Percentiles rank a stretch among this genome's conserved stretches.
phyloP scores from a whole-genome alignment of 2,888 invertebrate genomes.

The Lasioglossum vierecki region DNA sequence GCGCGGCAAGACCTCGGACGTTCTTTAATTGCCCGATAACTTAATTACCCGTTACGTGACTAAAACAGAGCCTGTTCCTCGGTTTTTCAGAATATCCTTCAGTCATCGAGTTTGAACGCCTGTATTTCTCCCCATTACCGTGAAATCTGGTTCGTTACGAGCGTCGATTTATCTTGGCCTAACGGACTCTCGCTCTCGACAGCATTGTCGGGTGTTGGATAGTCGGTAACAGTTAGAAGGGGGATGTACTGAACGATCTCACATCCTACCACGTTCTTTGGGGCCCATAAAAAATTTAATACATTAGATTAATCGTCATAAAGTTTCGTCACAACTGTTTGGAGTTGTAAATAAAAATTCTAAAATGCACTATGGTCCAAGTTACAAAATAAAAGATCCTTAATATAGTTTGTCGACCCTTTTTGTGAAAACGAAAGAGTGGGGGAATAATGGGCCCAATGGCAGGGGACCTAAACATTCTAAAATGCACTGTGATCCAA shows the following conservation, averaged over 20 bases:
- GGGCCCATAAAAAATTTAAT: background rate
- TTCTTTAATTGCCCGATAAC: background rate
- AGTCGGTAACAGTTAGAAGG: no score
- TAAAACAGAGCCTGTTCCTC: background rate
- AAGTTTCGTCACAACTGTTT: no score
- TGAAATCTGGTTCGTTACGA: slow-evolving; percentile 9
- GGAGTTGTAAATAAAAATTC: background rate
- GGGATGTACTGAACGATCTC: no score
- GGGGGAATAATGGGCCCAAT: no score
- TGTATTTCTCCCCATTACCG: background rate
- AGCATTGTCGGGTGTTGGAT: background rate
- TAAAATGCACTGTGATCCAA: no score
- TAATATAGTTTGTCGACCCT: no score
- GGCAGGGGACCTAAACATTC: no score
- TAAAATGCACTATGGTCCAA: background rate
- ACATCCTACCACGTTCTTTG: no score
- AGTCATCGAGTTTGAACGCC: background rate
- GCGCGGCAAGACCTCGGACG: background rate
- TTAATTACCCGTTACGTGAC: slow-evolving; percentile 3
- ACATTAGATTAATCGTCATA: background rate
- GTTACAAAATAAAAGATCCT: background rate
- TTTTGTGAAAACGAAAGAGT: no score
- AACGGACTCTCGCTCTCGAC: slow-evolving; percentile 8
- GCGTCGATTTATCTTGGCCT: background rate
- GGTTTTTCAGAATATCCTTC: background rate